phyloP scores from a whole-genome alignment of 37 sponge, comb jelly and placozoan genomes.

The Crambe crambe region DNA sequence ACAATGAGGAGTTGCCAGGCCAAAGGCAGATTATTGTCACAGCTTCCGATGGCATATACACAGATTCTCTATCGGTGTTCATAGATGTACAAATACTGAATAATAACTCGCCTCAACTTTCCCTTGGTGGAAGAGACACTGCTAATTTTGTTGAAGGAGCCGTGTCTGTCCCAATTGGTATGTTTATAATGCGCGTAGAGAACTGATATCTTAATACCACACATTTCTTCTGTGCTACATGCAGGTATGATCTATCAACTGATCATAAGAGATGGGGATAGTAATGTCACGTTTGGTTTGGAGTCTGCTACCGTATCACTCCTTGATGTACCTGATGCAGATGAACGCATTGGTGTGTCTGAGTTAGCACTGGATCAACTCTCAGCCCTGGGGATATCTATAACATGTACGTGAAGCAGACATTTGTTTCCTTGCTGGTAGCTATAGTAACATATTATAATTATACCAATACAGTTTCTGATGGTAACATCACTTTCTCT shows the following conservation, averaged over 20 bases:
- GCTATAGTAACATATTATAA: neutral
- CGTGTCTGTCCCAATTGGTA: slow-evolving; percentile 10
- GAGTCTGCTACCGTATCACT: slow-evolving; percentile 31
- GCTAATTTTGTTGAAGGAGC: slow-evolving; percentile 40
- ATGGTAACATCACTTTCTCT: slow-evolving; percentile 8
- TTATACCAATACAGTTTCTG: slow-evolving; percentile 7
- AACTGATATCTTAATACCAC: neutral
- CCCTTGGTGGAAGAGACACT: slow-evolving; percentile 19
- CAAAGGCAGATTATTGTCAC: slow-evolving; percentile 29
- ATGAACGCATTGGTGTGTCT: slow-evolving; percentile 8
- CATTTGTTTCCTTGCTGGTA: too few relatives aligned
- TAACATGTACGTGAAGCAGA: too few relatives aligned
- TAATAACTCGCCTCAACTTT: slow-evolving; percentile 51
- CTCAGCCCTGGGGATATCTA: neutral
- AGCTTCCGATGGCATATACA: slow-evolving; percentile 24
- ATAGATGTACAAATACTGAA: slow-evolving; percentile 46
- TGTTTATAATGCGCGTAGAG: neutral
- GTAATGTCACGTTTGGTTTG: slow-evolving; percentile 29
- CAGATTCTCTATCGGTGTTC: neutral
- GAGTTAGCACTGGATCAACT: neutral
- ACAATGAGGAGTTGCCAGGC: slow-evolving; percentile 38
- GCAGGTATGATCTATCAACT: slow-evolving; percentile 22
- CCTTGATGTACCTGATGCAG: slow-evolving; percentile 20
- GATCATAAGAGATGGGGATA: slow-evolving; percentile 46
- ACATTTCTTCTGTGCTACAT: neutral